Evolutionary conservation across 2,888 invertebrate species (phyloP).

Genomic region (Lepidochitona cinerea): DNA sequence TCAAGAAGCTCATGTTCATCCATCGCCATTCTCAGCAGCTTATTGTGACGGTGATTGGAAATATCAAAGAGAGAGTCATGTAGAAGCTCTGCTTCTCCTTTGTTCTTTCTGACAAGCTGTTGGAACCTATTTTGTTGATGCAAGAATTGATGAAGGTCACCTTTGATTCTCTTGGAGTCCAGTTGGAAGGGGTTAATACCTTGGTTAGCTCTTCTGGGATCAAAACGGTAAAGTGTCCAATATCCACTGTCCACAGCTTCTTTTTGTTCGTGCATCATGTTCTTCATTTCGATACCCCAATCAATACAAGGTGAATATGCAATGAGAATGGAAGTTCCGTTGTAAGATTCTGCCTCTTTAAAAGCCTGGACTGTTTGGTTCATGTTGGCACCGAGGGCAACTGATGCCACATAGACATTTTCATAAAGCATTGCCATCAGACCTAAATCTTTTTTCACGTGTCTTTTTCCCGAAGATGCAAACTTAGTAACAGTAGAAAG

Average conservation of each 20-base stretch:
- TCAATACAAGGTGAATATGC: constrained; percentile 44
- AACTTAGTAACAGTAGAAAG: constrained; percentile 38
- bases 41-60: constrained; percentile 17
- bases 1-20: constrained; percentile 38
- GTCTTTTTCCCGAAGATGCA: constrained; percentile 35
- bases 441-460: constrained; percentile 39
- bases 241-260: constrained; percentile 39
- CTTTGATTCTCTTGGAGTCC: constrained; percentile 34
- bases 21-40: constrained; percentile 31
- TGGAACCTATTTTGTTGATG: constrained; percentile 35
- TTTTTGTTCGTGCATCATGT: constrained; percentile 42
- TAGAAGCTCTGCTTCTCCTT: constrained; percentile 22
- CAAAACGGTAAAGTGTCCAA: constrained; percentile 38
- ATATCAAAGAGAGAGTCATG: constrained; percentile 21
- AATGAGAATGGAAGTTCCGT: constrained; percentile 36
- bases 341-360: constrained; percentile 38
- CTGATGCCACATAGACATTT: constrained; percentile 40
- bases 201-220: constrained; percentile 20
- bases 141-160: constrained; percentile 25
- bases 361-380: constrained; percentile 40
- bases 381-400: constrained; percentile 40
- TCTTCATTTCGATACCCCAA: constrained; percentile 43
- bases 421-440: constrained; percentile 41
- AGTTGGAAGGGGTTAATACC: constrained; percentile 31
- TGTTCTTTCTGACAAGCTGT: constrained; percentile 26